A percentile compares a stretch with the other conserved stretches of the same genome.
Evolutionary conservation across 2,888 invertebrate genomes (phyloP).

Genomic region (Tiphia femorata): DNA sequence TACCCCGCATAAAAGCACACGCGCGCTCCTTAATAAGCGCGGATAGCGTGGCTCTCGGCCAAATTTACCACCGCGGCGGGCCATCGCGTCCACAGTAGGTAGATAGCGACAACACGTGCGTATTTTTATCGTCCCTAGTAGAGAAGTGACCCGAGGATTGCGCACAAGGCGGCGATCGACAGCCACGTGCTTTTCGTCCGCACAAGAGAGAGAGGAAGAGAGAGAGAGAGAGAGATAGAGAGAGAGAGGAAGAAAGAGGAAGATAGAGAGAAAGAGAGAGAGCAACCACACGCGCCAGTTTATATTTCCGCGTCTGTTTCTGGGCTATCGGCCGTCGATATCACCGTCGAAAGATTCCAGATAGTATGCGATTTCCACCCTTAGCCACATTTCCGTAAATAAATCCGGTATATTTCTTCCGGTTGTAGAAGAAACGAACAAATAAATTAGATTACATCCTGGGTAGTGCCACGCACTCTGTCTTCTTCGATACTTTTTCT

Average conservation of each 20-base stretch:
- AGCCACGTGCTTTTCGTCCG: conserved; percentile 18
- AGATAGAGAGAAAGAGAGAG: not conserved
- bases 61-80: conserved; percentile 27
- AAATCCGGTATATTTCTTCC: too few species aligned
- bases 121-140: conserved; percentile 31
- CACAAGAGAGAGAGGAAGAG: not conserved
- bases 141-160: conserved; percentile 13
- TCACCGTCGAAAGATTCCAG: too few species aligned
- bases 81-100: not conserved
- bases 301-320: too few species aligned
- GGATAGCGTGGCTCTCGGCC: conserved; percentile 49
- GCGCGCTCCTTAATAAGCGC: conserved; percentile 48
- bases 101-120: conserved; percentile 18
- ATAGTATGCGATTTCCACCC: too few species aligned
- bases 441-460: too few species aligned
- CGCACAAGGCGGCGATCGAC: conserved; percentile 9
- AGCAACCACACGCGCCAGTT: too few species aligned
- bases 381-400: too few species aligned
- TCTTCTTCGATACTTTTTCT: too few species aligned
- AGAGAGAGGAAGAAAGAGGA: not conserved
- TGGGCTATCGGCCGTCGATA: too few species aligned
- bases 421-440: too few species aligned
- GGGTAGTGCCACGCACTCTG: too few species aligned
- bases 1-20: conserved; percentile 33
- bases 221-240: not conserved